These are phyloP conservation scores for Iguana delicatissima DNA, from an alignment of 2,797 vertebrate species.

Conservation along the genomic window DNA sequence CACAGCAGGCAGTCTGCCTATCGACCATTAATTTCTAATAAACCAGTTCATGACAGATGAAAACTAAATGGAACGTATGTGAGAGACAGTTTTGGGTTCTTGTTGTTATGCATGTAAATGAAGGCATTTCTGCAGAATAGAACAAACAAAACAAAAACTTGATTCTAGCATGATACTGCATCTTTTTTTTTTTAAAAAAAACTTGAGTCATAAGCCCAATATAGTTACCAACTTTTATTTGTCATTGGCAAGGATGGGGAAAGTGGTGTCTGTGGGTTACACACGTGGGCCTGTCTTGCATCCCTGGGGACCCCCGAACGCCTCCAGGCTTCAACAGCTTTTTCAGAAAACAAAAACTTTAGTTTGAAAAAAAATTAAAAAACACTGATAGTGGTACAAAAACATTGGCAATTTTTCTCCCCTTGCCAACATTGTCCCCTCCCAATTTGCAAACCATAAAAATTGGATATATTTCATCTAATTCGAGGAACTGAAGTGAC, in stretches of 20 bases:
- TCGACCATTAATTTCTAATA: conserved; percentile 33
- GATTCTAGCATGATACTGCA: not conserved
- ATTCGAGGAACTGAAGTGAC: too few species aligned
- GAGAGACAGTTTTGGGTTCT: not conserved
- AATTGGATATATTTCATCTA: too few species aligned
- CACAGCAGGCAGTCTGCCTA: conserved; percentile 44
- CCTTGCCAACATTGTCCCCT: not conserved
- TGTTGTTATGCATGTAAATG: not conserved
- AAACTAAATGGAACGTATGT: not conserved
- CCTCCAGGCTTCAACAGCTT: too few species aligned
- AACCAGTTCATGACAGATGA: not conserved
- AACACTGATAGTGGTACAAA: too few species aligned
- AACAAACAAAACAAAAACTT: not conserved
- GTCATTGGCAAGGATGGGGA: not conserved
- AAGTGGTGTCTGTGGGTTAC: too few species aligned
- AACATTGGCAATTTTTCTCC: too few species aligned
- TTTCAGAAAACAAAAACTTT: too few species aligned
- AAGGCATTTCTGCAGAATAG: conserved; percentile 29
- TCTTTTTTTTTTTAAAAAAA: not conserved
- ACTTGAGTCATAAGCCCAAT: not conserved
- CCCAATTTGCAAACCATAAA: too few species aligned
- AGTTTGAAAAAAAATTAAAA: too few species aligned
- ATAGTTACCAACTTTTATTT: not conserved
- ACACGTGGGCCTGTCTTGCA: too few species aligned
- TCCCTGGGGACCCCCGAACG: too few species aligned